phyloP scores from a whole-genome alignment of 2,888 invertebrate species.

The Quadriops clusia region DNA sequence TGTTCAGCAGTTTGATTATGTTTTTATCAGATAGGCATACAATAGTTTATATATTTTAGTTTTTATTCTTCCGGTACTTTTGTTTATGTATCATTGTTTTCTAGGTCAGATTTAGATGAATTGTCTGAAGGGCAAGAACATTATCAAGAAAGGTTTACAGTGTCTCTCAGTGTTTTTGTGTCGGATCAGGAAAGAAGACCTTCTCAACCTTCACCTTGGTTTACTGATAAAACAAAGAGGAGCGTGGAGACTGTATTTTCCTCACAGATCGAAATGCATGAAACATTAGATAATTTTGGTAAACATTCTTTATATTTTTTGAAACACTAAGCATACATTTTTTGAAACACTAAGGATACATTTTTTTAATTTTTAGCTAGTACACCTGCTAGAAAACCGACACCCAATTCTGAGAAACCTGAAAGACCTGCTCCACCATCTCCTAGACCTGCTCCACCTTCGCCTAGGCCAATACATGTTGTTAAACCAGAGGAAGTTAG shows the following conservation, averaged over 20 bases:
- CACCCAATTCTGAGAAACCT: slow-evolving; percentile 26
- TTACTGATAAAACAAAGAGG: slow-evolving; percentile 50
- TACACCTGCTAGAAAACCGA: slow-evolving; percentile 30
- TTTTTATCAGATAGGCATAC: neutral
- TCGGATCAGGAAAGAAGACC: slow-evolving; percentile 57
- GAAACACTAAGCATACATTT: slow-evolving; percentile 3
- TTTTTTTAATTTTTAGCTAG: slow-evolving; percentile 31
- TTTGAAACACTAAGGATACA: slow-evolving; percentile 6
- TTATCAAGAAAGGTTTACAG: slow-evolving; percentile 57
- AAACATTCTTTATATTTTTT: slow-evolving; percentile 18
- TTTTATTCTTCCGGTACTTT: neutral
- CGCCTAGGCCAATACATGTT: slow-evolving; percentile 20
- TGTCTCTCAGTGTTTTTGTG: slow-evolving; percentile 58
- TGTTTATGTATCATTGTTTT: too few species aligned
- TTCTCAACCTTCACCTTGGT: slow-evolving; percentile 62
- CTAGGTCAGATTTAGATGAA: slow-evolving; percentile 67
- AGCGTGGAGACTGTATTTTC: slow-evolving; percentile 55
- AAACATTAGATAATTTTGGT: slow-evolving; percentile 77
- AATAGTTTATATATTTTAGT: slow-evolving; percentile 1
- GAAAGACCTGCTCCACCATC: slow-evolving; percentile 31
- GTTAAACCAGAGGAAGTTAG: slow-evolving; percentile 21
- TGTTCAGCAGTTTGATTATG: slow-evolving; percentile 5
- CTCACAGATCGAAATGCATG: slow-evolving; percentile 68
- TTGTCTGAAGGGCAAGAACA: slow-evolving; percentile 53
- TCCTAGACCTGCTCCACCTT: slow-evolving; percentile 23